phyloP scores from a whole-genome alignment of 2,113 vertebrate genomes.

The Irena cyanogastra region DNA sequence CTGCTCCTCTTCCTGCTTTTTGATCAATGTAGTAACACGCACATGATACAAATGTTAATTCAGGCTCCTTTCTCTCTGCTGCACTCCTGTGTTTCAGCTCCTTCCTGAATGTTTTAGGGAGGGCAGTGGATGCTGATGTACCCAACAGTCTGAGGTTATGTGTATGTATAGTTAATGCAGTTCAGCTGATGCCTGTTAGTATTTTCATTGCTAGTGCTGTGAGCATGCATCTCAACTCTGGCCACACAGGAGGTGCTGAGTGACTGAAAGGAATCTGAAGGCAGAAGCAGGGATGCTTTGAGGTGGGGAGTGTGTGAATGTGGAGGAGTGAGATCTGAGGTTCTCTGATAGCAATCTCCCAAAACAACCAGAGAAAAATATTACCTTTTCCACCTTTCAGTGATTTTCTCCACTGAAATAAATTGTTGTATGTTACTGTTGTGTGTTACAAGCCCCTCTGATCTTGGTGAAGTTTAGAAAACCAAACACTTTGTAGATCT shows the following conservation, averaged over 20 bases:
- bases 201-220: neutral
- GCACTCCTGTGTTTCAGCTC: neutral
- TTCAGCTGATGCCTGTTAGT: neutral
- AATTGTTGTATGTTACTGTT: neutral
- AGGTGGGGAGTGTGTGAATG: neutral
- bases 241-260: neutral
- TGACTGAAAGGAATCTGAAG: neutral
- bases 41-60: neutral
- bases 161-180: neutral
- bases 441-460: neutral
- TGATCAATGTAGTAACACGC: neutral
- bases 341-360: neutral
- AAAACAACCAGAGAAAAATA: neutral
- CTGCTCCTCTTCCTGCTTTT: neutral
- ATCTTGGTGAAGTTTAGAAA: neutral
- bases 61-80: neutral
- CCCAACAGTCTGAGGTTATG: neutral
- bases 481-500: neutral
- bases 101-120: neutral
- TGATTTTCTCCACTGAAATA: neutral
- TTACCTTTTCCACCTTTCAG: neutral
- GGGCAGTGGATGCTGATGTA: neutral
- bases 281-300: neutral
- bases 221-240: neutral
- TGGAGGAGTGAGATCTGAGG: neutral